Evolutionary conservation across 2,888 invertebrate species (phyloP).

Genomic region (Hyles lineata): DNA sequence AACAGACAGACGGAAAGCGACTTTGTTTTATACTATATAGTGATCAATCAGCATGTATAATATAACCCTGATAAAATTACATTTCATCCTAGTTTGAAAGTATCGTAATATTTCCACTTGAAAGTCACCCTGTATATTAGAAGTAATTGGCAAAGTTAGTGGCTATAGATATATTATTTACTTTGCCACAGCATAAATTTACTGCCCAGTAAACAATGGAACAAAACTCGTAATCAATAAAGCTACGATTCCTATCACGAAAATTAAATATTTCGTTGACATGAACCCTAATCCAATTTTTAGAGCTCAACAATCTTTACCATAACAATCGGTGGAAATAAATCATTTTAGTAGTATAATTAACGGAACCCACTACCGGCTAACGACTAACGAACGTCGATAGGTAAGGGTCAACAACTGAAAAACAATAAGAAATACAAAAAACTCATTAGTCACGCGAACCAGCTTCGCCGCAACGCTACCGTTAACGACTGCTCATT

Average conservation of each 20-base stretch:
- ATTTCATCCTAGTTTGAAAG: too few relatives aligned
- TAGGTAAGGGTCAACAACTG: conserved; percentile 76
- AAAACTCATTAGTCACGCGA: conserved; percentile 81
- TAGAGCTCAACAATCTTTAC: conserved; percentile 54
- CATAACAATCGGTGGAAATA: conserved; percentile 65
- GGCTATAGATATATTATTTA: not conserved
- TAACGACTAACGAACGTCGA: conserved; percentile 68
- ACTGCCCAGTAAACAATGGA: not conserved
- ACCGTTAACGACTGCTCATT: conserved; percentile 52
- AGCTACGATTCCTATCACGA: conserved; percentile 53
- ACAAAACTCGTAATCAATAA: conserved; percentile 27
- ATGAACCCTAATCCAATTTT: conserved; percentile 64
- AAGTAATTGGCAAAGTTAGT: not conserved
- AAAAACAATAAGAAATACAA: conserved; percentile 81
- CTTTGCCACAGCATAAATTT: not conserved
- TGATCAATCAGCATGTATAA: too few relatives aligned
- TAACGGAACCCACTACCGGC: conserved; percentile 55
- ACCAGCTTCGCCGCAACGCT: conserved; percentile 49
- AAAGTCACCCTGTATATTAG: too few relatives aligned
- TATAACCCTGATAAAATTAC: too few relatives aligned
- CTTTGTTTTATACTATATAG: too few relatives aligned
- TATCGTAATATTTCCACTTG: too few relatives aligned
- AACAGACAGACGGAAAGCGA: too few relatives aligned
- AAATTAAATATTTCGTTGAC: conserved; percentile 62
- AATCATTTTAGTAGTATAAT: conserved; percentile 76